Percentiles rank a stretch among this genome's conserved stretches.
These are phyloP conservation scores for Crenuchus spilurus DNA, from an alignment of 2,797 vertebrate species.

Conservation along the genomic window DNA sequence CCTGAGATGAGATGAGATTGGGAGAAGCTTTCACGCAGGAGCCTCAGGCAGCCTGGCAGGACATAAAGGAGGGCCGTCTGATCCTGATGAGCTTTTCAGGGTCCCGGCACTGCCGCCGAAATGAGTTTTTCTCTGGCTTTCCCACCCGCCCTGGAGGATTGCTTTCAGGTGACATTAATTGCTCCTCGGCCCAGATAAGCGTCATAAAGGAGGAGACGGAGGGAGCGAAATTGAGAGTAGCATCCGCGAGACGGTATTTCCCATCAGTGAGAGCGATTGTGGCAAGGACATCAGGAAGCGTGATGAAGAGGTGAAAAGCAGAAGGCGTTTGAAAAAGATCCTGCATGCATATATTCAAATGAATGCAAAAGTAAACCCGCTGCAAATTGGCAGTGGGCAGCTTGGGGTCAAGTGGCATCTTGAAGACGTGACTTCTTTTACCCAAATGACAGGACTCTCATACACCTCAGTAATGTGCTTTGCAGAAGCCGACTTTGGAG, in stretches of 20 bases:
- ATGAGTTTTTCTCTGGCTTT: constrained; percentile 72
- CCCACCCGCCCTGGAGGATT: constrained; percentile 66
- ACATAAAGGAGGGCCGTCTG: constrained; percentile 75
- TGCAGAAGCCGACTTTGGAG: neutral
- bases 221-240: constrained; percentile 4
- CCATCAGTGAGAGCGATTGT: neutral
- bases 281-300: constrained; percentile 44
- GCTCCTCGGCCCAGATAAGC: constrained; percentile 71
- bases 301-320: constrained; percentile 57
- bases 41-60: constrained; percentile 63
- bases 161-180: constrained; percentile 83
- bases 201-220: constrained; percentile 60
- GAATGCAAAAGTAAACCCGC: constrained; percentile 66
- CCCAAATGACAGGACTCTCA: constrained; percentile 53
- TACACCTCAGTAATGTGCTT: neutral
- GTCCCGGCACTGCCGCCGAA: constrained; percentile 67
- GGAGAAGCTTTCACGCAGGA: constrained; percentile 57
- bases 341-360: constrained; percentile 72
- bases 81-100: constrained; percentile 78
- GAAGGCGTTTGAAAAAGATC: constrained; percentile 63
- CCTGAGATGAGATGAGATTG: constrained; percentile 70
- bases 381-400: constrained; percentile 59
- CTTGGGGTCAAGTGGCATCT: constrained; percentile 41
- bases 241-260: constrained; percentile 29
- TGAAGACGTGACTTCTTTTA: constrained; percentile 46